phyloP scores from a whole-genome alignment of 2,113 vertebrate species.

The Pseudolaguvia tuberculata region DNA sequence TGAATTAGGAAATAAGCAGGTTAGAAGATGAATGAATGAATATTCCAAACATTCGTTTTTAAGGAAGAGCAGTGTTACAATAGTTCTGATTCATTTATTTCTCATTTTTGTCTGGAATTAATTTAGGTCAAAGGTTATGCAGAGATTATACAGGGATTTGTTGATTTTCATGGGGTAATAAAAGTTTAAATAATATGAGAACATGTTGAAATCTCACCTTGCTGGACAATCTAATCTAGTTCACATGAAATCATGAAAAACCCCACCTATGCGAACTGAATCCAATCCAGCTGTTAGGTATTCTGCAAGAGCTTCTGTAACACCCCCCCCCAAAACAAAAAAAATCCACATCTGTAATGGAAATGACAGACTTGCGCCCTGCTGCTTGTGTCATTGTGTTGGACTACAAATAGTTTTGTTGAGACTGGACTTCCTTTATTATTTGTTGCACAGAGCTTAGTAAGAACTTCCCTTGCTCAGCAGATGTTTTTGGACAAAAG shows the following conservation, averaged over 20 bases:
- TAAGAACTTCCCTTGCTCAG: conserved; percentile 41
- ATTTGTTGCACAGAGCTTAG: conserved; percentile 32
- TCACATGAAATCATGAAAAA: conserved; percentile 5
- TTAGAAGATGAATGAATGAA: no score
- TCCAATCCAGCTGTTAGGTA: conserved; percentile 25
- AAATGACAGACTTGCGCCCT: conserved; percentile 27
- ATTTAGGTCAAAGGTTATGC: neutral
- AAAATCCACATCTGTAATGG: neutral
- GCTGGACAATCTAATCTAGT: conserved; percentile 6
- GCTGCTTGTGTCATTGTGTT: conserved; percentile 32
- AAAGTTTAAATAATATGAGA: neutral
- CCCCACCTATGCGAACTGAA: conserved; percentile 22
- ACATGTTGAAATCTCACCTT: neutral
- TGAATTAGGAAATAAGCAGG: no score
- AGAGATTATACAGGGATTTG: neutral
- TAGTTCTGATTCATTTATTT: neutral
- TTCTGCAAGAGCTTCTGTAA: conserved; percentile 13
- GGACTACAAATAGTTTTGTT: conserved; percentile 35
- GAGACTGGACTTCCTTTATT: conserved; percentile 42
- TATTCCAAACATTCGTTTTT: no score
- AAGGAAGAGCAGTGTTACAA: no score
- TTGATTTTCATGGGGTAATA: neutral
- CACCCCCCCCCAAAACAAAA: no score
- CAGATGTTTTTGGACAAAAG: conserved; percentile 42
- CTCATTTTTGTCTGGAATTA: neutral